These are phyloP conservation scores for Notothenia rossii DNA, from an alignment of 2,113 vertebrate species.

Conservation along the genomic window DNA sequence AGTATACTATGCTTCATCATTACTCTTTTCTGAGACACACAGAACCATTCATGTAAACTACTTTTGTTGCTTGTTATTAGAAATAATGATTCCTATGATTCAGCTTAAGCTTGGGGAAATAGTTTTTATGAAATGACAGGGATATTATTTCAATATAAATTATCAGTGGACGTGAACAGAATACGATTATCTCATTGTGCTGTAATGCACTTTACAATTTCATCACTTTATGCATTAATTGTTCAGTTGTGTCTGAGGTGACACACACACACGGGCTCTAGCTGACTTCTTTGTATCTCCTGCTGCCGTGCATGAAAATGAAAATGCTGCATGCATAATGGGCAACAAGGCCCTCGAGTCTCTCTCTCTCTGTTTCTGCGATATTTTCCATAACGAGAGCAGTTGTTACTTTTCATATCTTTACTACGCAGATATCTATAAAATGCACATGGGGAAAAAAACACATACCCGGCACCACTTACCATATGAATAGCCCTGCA, in stretches of 20 bases:
- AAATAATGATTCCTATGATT: conserved; percentile 37
- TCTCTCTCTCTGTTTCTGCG: conserved; percentile 20
- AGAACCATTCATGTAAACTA: conserved; percentile 26
- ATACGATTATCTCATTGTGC: conserved; percentile 26
- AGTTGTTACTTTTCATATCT: conserved; percentile 69
- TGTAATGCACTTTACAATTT: conserved; percentile 35
- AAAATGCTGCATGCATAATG: conserved; percentile 66
- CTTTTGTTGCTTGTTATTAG: conserved; percentile 34
- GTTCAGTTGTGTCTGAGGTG: conserved; percentile 34
- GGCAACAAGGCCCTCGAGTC: conserved; percentile 49
- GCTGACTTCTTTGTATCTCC: conserved; percentile 55
- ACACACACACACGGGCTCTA: conserved; percentile 17
- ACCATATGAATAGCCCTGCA: conserved; percentile 69
- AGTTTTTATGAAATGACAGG: conserved; percentile 30
- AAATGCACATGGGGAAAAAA: conserved; percentile 49
- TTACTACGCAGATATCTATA: conserved; percentile 61
- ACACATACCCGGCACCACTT: conserved; percentile 64
- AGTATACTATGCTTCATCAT: conserved; percentile 20
- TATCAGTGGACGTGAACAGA: conserved; percentile 26
- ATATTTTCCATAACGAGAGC: conserved; percentile 41
- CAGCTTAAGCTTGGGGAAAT: conserved; percentile 41
- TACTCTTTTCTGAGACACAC: background rate
- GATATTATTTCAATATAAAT: conserved; percentile 38
- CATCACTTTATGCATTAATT: conserved; percentile 46
- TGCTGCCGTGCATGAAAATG: conserved; percentile 59